These are phyloP conservation scores for Platynereis dumerilii DNA, from an alignment of 2,888 invertebrate genomes.

Conservation along the genomic window DNA sequence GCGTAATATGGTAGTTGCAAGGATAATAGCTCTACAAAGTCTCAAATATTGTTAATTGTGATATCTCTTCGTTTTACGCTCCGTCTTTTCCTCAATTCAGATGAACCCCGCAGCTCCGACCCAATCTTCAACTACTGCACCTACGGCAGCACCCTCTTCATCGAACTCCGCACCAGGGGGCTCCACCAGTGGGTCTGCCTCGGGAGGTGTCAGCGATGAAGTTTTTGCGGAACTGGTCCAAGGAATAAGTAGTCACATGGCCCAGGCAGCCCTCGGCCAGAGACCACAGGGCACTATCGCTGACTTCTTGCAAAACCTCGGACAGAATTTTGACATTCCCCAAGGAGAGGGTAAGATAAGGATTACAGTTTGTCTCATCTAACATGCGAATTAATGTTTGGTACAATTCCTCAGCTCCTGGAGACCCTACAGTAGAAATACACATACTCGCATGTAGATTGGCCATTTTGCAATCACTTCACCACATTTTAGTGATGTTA, in stretches of 20 bases:
- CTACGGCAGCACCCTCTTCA: slow-evolving; percentile 56
- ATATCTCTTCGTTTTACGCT: too few species aligned
- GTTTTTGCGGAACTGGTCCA: slow-evolving; percentile 50
- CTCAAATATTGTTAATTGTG: too few species aligned
- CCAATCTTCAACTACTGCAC: not conserved
- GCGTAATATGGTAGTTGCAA: too few species aligned
- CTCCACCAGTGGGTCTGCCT: not conserved
- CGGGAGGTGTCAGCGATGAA: slow-evolving; percentile 44
- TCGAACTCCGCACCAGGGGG: slow-evolving; percentile 9
- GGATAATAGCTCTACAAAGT: too few species aligned
- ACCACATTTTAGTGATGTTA: too few species aligned
- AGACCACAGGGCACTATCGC: slow-evolving; percentile 47
- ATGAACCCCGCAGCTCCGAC: not conserved
- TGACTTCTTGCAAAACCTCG: slow-evolving; percentile 47
- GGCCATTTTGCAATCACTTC: too few species aligned
- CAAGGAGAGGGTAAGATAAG: slow-evolving; percentile 49
- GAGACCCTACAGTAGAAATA: too few species aligned
- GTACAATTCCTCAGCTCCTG: too few species aligned
- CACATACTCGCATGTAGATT: too few species aligned
- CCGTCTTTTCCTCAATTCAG: too few species aligned
- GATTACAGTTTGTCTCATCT: too few species aligned
- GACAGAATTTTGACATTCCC: slow-evolving; percentile 44
- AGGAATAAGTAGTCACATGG: slow-evolving; percentile 48
- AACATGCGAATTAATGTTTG: too few species aligned
- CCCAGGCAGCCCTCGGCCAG: slow-evolving; percentile 48